Base-by-base conservation (phyloP, 1,140 invertebrate genomes). In the Drepana arcuata region DNA sequence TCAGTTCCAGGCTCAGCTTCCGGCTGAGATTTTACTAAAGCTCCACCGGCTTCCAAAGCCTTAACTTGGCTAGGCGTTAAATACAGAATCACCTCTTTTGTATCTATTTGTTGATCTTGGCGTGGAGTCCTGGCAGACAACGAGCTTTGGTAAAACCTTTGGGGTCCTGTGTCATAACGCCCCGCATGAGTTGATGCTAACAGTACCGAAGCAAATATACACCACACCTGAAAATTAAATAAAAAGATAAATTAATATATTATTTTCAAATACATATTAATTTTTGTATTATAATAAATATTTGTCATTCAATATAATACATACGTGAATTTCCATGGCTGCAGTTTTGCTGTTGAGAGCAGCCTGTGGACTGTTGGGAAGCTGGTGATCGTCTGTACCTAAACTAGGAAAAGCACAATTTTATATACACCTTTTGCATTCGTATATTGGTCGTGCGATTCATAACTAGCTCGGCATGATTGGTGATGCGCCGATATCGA, bases 51-150 rank as follows among this genome's bases (percentile, higher is more conserved):
- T 53, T 74, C 49, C 6, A 72, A 40, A 14, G 58, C 55, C 31
- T 42, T 55, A 16, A 75, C 67, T 53, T 75, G 63, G 12, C 39
- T 63, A 2, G 69, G 69, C 18, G 67, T 75, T 30, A 79, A 40
- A 27, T 68, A 73, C 6, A 75, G 37, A 24, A 70, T 60, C 10
- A 70, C 44, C 37, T 79, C 69, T 49, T 62, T 74, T 1, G 52
- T 57, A 24, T 43, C 57, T 5, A 36, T 61, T 57, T 29, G 51
- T 60, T 29, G 48, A 49, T 37, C 24, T 12, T 6, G n/a, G 6
- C 35, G 46, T 32, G 37, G 35, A n/a, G n/a, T n/a, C n/a, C n/a
- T n/a, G 11, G 35, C 0, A 23, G 48, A 16, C 15, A 29, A 5
- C 11, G 46, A 34, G 6, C 27, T 31, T 16, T 54, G 48, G n/a